A percentile compares a stretch with the other conserved stretches of the same genome.
phyloP scores from a whole-genome alignment of 2,888 invertebrate genomes.

The Protonemura montana region DNA sequence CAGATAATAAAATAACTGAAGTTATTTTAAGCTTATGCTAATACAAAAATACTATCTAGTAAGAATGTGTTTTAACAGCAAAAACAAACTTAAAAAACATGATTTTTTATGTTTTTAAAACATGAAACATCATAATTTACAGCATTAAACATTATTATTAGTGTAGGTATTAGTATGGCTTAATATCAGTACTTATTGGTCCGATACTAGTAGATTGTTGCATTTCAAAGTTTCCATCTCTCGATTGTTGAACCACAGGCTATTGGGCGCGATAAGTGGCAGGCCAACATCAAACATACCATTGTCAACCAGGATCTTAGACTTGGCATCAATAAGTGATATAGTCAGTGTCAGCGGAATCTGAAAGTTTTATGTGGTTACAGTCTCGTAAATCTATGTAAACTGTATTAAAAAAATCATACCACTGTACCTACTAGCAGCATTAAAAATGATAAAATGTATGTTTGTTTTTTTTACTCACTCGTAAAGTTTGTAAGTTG shows the following conservation, averaged over 20 bases:
- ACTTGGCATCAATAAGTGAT: slow-evolving; percentile 34
- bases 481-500: slow-evolving; percentile 46
- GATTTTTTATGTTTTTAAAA: too few relatives aligned
- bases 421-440: not conserved
- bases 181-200: too few relatives aligned
- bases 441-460: not conserved
- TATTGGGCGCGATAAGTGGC: slow-evolving; percentile 42
- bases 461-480: slow-evolving; percentile 24
- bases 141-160: too few relatives aligned
- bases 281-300: slow-evolving; percentile 41
- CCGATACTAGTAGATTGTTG: not conserved
- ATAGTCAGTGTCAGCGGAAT: slow-evolving; percentile 39
- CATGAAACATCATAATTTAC: too few relatives aligned
- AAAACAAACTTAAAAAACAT: not conserved
- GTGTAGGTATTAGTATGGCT: too few relatives aligned
- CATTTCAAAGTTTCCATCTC: not conserved
- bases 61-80: too few relatives aligned
- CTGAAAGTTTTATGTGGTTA: slow-evolving; percentile 26
- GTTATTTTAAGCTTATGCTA: too few relatives aligned
- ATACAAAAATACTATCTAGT: too few relatives aligned
- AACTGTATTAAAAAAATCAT: not conserved
- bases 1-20: too few relatives aligned
- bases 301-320: slow-evolving; percentile 31
- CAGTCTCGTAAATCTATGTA: not conserved
- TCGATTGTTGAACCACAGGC: slow-evolving; percentile 42